A percentile compares a stretch with the other conserved stretches of the same genome.
Conservation (phyloP, 2,888 invertebrate species). For the Cistogaster globosa region DNA sequence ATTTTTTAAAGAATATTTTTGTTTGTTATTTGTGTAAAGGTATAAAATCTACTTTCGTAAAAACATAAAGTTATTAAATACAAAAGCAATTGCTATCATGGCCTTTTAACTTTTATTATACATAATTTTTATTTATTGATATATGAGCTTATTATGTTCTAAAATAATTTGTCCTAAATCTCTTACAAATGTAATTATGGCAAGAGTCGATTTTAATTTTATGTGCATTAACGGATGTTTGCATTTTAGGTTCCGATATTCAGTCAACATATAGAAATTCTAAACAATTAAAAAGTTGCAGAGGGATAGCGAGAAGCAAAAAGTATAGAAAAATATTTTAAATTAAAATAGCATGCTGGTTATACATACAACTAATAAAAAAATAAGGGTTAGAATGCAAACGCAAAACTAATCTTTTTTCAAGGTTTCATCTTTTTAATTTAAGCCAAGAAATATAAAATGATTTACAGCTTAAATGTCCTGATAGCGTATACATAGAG, state of each 20-base stretch:
- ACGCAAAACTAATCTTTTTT: conserved; percentile 55
- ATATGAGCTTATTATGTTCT: too few species aligned
- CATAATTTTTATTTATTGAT: too few species aligned
- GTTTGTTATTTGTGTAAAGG: too few species aligned
- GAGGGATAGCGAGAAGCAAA: conserved; percentile 7
- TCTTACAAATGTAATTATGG: too few species aligned
- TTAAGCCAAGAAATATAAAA: conserved; percentile 50
- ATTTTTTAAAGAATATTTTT: too few species aligned
- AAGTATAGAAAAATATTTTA: conserved; percentile 9
- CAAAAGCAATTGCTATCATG: too few species aligned
- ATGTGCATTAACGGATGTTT: not conserved
- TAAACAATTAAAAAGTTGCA: conserved; percentile 3
- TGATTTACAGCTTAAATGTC: conserved; percentile 67
- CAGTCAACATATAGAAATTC: conserved; percentile 25
- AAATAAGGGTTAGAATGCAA: conserved; percentile 42
- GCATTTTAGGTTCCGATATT: not conserved
- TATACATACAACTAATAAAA: conserved; percentile 2
- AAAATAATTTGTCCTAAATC: too few species aligned
- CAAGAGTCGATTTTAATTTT: too few species aligned
- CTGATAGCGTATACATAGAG: conserved; percentile 71
- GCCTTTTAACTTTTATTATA: too few species aligned
- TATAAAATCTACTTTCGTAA: too few species aligned
- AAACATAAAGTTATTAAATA: too few species aligned
- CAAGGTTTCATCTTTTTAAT: conserved; percentile 33
- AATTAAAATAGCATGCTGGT: conserved; percentile 10